phyloP scores from a whole-genome alignment of 2,797 vertebrate genomes.

The Arnoldichthys spilopterus region DNA sequence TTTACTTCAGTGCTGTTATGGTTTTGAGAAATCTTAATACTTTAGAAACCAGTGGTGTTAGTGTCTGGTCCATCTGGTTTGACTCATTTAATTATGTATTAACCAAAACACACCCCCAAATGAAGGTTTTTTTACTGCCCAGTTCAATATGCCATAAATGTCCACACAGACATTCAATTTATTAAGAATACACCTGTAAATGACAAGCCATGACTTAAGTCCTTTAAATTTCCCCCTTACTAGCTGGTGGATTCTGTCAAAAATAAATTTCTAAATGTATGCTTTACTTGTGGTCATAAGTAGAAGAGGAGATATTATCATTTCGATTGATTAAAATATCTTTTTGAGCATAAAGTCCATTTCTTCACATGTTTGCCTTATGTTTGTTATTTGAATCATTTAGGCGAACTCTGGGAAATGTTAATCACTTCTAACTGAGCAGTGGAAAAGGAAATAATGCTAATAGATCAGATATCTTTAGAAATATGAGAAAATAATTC shows the following conservation, averaged over 20 bases:
- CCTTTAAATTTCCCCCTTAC: neutral
- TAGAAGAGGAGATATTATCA: too few relatives aligned
- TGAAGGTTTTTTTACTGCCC: neutral
- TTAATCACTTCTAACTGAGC: too few relatives aligned
- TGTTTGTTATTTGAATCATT: too few relatives aligned
- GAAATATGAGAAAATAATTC: too few relatives aligned
- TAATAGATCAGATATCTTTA: too few relatives aligned
- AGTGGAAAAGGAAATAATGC: too few relatives aligned
- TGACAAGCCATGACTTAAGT: neutral
- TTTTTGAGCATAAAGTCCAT: too few relatives aligned
- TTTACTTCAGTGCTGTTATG: constrained; percentile 65
- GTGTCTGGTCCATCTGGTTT: neutral
- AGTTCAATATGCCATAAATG: neutral
- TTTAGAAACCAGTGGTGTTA: neutral
- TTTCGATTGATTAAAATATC: too few relatives aligned
- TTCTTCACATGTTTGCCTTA: too few relatives aligned
- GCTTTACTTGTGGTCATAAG: too few relatives aligned
- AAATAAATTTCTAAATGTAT: too few relatives aligned
- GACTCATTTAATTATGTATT: neutral
- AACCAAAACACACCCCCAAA: neutral
- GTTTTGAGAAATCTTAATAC: constrained; percentile 60
- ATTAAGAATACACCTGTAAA: neutral
- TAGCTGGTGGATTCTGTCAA: neutral
- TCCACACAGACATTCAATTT: neutral
- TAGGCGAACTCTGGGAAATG: too few relatives aligned